phyloP scores from a whole-genome alignment of 2,888 invertebrate species.

The Epinotia ramella region DNA sequence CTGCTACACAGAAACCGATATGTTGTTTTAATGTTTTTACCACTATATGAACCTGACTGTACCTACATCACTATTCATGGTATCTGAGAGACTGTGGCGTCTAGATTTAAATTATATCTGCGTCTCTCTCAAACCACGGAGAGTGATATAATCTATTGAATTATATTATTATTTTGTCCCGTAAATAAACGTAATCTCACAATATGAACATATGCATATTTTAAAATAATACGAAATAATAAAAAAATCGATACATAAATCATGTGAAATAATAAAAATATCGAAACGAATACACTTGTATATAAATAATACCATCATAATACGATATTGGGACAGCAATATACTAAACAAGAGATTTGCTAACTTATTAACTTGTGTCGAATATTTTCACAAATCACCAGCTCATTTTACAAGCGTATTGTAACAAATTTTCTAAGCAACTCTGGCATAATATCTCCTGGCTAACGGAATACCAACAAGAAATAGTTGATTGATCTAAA shows the following conservation, averaged over 20 bases:
- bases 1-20: not conserved
- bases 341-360: not conserved
- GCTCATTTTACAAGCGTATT: no score
- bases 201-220: constrained; percentile 2
- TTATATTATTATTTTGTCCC: constrained; percentile 13
- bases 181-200: constrained; percentile 29
- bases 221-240: not conserved
- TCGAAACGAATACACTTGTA: not conserved
- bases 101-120: not conserved
- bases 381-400: no score
- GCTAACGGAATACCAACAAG: no score
- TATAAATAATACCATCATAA: constrained; percentile 28
- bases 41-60: not conserved
- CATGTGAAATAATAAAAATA: constrained; percentile 11
- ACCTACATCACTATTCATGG: not conserved
- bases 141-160: not conserved
- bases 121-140: not conserved
- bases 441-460: no score
- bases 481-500: not conserved
- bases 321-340: constrained; percentile 22
- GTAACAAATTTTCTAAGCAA: no score
- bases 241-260: constrained; percentile 7
- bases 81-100: not conserved
- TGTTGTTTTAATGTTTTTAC: not conserved
- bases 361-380: no score